Conservation (phyloP, 2,797 vertebrate species). For the Pseudochirops corinnae region DNA sequence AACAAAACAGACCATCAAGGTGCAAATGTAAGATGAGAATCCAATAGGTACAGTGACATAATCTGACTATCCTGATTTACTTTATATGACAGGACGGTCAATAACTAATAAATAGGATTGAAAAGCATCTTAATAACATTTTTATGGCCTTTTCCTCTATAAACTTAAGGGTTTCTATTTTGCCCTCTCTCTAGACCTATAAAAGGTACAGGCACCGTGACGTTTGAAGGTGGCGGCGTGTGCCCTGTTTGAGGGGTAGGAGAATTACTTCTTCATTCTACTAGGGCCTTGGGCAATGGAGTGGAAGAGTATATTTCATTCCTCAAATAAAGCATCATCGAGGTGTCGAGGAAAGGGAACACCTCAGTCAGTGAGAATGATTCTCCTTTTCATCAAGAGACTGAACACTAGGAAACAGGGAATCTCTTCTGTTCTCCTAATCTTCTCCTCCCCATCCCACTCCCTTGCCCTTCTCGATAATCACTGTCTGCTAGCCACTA, state of each 20-base stretch:
- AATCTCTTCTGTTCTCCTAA: neutral
- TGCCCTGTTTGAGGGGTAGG: neutral
- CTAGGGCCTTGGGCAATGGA: neutral
- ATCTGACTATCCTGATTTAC: neutral
- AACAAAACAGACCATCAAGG: neutral
- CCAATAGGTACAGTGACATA: neutral
- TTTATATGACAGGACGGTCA: neutral
- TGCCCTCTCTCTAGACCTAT: neutral
- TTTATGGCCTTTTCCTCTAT: conserved; percentile 1
- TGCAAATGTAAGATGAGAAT: neutral
- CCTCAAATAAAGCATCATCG: neutral
- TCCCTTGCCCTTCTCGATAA: neutral
- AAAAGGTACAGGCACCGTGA: neutral
- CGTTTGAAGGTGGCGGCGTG: neutral
- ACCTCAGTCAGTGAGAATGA: neutral
- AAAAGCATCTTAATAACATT: neutral
- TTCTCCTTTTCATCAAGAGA: neutral
- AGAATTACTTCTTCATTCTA: conserved; percentile 7
- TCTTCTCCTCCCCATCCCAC: neutral
- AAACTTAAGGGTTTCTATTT: neutral
- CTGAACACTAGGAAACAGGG: neutral
- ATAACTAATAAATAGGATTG: conserved; percentile 2
- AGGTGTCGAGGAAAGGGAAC: neutral
- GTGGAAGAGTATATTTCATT: neutral
- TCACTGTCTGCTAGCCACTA: neutral